A percentile compares a stretch with the other conserved stretches of the same genome.
phyloP scores from a whole-genome alignment of 2,797 vertebrate genomes.

The Chaunax sp. region DNA sequence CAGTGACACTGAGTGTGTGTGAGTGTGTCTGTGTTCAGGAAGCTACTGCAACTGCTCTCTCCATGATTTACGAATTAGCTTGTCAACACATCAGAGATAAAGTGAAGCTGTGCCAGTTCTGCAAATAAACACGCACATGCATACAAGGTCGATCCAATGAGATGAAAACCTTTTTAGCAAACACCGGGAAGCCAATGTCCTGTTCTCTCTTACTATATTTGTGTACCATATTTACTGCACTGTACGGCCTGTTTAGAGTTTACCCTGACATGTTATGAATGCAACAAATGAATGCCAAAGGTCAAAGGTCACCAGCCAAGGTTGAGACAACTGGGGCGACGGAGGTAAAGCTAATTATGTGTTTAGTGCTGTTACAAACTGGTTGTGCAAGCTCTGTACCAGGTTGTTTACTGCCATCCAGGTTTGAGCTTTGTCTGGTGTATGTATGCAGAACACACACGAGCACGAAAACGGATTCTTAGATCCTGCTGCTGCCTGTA shows the following conservation, averaged over 20 bases:
- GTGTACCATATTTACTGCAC: background rate
- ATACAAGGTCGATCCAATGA: constrained; percentile 9
- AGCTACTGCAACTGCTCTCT: constrained; percentile 1
- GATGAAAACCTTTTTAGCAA: constrained; percentile 11
- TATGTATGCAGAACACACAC: constrained; percentile 8
- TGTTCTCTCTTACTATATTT: background rate
- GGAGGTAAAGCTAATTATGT: constrained; percentile 26
- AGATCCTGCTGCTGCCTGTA: background rate
- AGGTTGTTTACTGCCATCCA: constrained; percentile 9
- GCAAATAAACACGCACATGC: constrained; percentile 19
- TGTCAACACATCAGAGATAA: constrained; percentile 20
- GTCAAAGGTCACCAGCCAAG: constrained; percentile 41
- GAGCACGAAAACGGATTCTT: background rate
- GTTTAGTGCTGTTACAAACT: constrained; percentile 53
- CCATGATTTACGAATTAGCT: constrained; percentile 20
- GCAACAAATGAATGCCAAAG: constrained; percentile 21
- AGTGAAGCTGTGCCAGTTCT: constrained; percentile 11
- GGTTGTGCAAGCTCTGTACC: background rate
- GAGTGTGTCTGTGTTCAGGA: background rate
- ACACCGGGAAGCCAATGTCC: background rate
- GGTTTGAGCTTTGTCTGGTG: background rate
- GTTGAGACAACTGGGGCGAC: constrained; percentile 19
- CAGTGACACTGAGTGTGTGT: background rate
- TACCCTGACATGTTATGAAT: constrained; percentile 1
- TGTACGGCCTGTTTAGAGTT: background rate